Base-by-base conservation (phyloP, 2,888 invertebrate species). In the Philopedon plagiatum region DNA sequence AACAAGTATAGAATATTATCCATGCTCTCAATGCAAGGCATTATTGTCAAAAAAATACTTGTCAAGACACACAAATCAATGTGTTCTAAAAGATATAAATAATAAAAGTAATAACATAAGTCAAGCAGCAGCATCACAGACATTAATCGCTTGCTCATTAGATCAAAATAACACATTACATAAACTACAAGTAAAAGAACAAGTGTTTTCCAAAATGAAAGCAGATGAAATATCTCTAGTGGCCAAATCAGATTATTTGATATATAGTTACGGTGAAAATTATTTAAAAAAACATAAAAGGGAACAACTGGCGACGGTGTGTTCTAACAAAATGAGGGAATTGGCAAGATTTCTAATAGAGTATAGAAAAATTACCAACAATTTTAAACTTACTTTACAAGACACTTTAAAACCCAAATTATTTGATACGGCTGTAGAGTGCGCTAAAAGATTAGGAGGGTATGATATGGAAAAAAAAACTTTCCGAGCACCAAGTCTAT, bases 181-280 rank as follows among this genome's bases (percentile, higher is more conserved):
- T 46, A 73, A 46, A 57, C 63, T 79, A 23, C 64, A 76, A 57
- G 63, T 79, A 46, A 79, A 76, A 57, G 54, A 34, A 18, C 76
- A 79, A 66, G 78, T 79, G 9, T 78, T 79, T 69, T 0, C 2
- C 9, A 77, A 11, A 7, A 78, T 80, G 78, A 75, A 73, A 23
- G 76, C 76, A 11, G 78, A 79, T 51, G 60, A 73, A 61, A 69
- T 71, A 15, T 76, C 78, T 3, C 68, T 77, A 3, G 72, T 56
- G 49, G 75, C 70, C 7, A 78, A 75, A 62, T 76, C 23, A 15
- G 39, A 41, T 15, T 41, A 41, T 15, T 15, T 41, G 8, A 41
- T 41, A 15, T 41, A 41, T 41, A 41, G 15, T 15, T 41, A 15
- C 13, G 39, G 39, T 15, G 39, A 41, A n/a, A 41, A 41, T 15